Percentiles rank a stretch among this genome's conserved stretches.
Conservation (phyloP, 2,797 vertebrate species). For the Fratercula arctica region DNA sequence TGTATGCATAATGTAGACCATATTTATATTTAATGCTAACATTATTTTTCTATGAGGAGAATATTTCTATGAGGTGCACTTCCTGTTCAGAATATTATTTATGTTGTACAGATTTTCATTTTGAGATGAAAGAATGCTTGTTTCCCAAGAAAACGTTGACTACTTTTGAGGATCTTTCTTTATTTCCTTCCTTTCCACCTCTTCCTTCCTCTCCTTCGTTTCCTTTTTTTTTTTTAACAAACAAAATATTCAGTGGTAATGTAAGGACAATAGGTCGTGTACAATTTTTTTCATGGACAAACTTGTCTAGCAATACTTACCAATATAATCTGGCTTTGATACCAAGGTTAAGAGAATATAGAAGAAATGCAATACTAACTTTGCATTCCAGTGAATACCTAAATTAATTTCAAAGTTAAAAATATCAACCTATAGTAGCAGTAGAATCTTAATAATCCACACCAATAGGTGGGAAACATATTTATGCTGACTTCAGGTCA, state of each 20-base stretch:
- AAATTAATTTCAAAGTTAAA: neutral
- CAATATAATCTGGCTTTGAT: neutral
- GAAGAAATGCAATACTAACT: neutral
- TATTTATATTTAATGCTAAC: slow-evolving; percentile 59
- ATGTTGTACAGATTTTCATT: slow-evolving; percentile 3
- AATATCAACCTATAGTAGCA: neutral
- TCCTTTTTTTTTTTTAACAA: neutral
- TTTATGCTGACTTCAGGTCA: neutral
- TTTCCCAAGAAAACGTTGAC: neutral
- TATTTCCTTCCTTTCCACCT: neutral
- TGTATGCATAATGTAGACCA: slow-evolving; percentile 47
- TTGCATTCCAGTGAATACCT: neutral
- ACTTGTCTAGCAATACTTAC: neutral
- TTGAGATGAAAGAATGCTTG: neutral
- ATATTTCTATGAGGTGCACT: neutral
- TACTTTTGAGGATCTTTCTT: neutral
- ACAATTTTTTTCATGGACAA: neutral
- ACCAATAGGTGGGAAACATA: neutral
- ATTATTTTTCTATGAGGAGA: slow-evolving; percentile 18
- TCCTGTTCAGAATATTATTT: slow-evolving; percentile 7
- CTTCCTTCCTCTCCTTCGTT: neutral
- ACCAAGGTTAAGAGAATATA: neutral
- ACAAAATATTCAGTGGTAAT: neutral
- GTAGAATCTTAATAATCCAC: neutral
- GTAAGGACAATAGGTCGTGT: neutral